Conservation (phyloP, 1,140 invertebrate species). For the Ptiloglossa arizonensis region DNA sequence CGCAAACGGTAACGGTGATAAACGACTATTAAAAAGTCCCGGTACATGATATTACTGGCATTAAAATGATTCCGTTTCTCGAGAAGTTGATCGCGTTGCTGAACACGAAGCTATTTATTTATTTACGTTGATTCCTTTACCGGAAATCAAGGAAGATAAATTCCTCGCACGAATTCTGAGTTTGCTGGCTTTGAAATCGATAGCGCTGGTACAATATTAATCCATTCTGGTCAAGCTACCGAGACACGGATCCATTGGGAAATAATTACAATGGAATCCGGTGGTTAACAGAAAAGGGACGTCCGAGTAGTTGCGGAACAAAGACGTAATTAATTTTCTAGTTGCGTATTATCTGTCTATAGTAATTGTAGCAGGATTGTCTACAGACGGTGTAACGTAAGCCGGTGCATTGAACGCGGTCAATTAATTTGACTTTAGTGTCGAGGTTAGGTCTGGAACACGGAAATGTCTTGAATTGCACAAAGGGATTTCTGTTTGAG, state of each 20-base stretch:
- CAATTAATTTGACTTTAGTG: conserved; percentile 16
- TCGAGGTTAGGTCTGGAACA: background rate
- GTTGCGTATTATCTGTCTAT: conserved; percentile 19
- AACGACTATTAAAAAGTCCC: no score
- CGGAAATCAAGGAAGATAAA: conserved; percentile 26
- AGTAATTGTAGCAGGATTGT: background rate
- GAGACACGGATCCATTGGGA: conserved; percentile 20
- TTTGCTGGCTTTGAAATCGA: conserved; percentile 24
- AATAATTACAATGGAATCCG: conserved; percentile 46
- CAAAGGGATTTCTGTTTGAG: background rate
- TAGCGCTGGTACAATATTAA: conserved; percentile 39
- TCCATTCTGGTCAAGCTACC: background rate
- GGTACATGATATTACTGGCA: no score
- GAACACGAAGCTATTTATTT: no score
- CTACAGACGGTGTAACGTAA: background rate
- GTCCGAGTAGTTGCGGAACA: background rate
- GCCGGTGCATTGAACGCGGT: background rate
- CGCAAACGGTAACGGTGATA: no score
- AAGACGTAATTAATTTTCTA: conserved; percentile 36
- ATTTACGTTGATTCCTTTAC: background rate
- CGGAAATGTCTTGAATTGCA: background rate
- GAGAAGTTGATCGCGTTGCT: no score
- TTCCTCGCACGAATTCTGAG: background rate
- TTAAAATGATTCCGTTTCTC: no score
- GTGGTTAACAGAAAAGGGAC: conserved; percentile 33